Conservation (phyloP, 1,140 invertebrate genomes). For the Temnothorax curvispinosus region DNA sequence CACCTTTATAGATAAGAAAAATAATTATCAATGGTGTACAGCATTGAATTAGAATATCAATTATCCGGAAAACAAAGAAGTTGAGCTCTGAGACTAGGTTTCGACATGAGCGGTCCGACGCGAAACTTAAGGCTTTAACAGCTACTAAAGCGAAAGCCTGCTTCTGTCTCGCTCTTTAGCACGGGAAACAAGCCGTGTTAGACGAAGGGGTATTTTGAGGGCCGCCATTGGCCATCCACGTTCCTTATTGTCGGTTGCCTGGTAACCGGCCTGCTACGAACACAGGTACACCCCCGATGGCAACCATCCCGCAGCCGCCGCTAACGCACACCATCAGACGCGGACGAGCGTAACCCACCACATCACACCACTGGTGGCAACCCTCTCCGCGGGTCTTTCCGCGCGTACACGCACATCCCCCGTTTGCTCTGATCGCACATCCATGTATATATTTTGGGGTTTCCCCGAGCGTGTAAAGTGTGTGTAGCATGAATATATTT, state of each 20-base stretch:
- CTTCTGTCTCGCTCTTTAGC: slow-evolving; percentile 82
- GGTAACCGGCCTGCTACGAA: slow-evolving; percentile 82
- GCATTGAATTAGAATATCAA: slow-evolving; percentile 82
- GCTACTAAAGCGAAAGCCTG: slow-evolving; percentile 84
- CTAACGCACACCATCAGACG: slow-evolving; percentile 73
- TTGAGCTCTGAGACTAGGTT: slow-evolving; percentile 57
- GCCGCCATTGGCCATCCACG: slow-evolving; percentile 85
- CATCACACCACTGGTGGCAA: slow-evolving; percentile 49
- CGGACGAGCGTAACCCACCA: slow-evolving; percentile 68
- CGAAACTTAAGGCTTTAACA: slow-evolving; percentile 83
- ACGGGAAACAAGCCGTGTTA: slow-evolving; percentile 84
- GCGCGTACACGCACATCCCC: not conserved
- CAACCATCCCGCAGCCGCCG: slow-evolving; percentile 68
- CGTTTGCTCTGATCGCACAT: not conserved
- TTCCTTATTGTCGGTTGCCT: slow-evolving; percentile 85
- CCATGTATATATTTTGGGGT: slow-evolving; percentile 10
- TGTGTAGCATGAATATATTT: slow-evolving; percentile 69
- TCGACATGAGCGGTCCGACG: slow-evolving; percentile 53
- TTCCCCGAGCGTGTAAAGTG: slow-evolving; percentile 30
- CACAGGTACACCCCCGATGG: slow-evolving; percentile 69
- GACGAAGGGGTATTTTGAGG: slow-evolving; percentile 83
- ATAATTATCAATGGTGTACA: not conserved
- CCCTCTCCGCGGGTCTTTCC: slow-evolving; percentile 27
- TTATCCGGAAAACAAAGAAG: slow-evolving; percentile 74
- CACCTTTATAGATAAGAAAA: not conserved